Base-by-base conservation (phyloP, 2,113 vertebrate species). In the Nipponia nippon region DNA sequence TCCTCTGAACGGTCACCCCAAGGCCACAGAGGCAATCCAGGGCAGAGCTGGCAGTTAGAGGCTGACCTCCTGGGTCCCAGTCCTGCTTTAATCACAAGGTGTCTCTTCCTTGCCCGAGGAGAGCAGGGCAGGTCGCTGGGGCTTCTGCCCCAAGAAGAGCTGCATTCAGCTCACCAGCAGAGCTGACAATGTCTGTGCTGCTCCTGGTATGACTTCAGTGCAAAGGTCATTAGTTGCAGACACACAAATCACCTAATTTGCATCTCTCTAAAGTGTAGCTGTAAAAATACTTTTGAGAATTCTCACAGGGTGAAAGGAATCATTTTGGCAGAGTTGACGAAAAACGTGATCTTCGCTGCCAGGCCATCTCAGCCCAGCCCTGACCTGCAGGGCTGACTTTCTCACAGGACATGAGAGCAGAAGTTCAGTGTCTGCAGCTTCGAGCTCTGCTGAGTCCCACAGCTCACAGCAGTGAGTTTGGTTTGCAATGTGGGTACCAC, bases 271-370 rank as follows among this genome's bases (percentile, higher is more conserved):
- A 84, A 62, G 30, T 3, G 3, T n/a, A 83, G 26, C 58, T 92
- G 47, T 80, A 95, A 95, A 93, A 95, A 90, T 70, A 83, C 71
- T 86, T 90, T 1, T 59, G 58, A 65, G 59, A 93, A 90, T 81
- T 78, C 81, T 80, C 47, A 38, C 6, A 2, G 32, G 34, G 50
- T 36, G 29, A 88, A 95, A 86, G 76, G 20, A 88, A 83, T 50
- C 0, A 47, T 83, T 95, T 86, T 83, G 55, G n/a, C 53, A 78
- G 71, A 13, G 50, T 29, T 71, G n/a, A 80, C 81, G 67, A 92
- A 86, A 89, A 97, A 83, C 44, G 23, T 18, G n/a, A 81, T 79
- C 47, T 83, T 94, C 2, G 0, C 55, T 93, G 82, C 71, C 79
- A 81, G 89, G 71, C 63, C 50, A 77, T 30, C 40, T 90, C 80